Base-by-base conservation (phyloP, 2,797 vertebrate genomes). In the Adrianichthys oophorus region DNA sequence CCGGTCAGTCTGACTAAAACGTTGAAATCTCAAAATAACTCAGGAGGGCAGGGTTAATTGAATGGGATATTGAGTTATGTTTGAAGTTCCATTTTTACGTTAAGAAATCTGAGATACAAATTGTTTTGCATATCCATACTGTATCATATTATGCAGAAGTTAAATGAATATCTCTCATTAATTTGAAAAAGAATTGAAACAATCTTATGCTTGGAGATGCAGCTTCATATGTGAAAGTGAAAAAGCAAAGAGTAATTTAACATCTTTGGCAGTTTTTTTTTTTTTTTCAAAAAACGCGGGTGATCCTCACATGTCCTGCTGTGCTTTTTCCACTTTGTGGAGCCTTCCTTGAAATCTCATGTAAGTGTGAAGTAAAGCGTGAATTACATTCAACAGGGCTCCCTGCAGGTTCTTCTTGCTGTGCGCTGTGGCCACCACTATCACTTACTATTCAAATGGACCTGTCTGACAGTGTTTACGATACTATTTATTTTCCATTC, bases 321-420 rank as follows among this genome's bases (percentile, higher is more conserved):
- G 56, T 42, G 55, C 41, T n/a, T 15, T 42, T 43, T 7, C 21
- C 1, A 21, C 49, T 53, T 52, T 52, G 49, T 7, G 44, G 16
- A 56, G 65, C 4, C 2, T 51, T 62, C 56, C 72, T 68, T 56
- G 56, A 74, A 62, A 59, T 64, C 47, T 50, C 4, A 58, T 69
- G 52, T 32, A 65, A 72, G 77, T 65, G 56, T 0, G 42, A 67
- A 47, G 63, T 61, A 61, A 68, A 72, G 67, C 71, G 65, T 0
- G 50, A 81, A 74, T 76, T 46, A 48, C 55, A 58, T 77, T 69
- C 57, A 55, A 48, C 26, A 48, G 55, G 72, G 61, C 62, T 68
- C 32, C 55, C 62, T 55, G 67, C 72, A 55, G 59, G 71, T 70
- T 69, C 56, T 60, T 45, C 50, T 41, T 0, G 41, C 47, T 15